These are phyloP conservation scores for Isoperla grammatica DNA, from an alignment of 2,888 invertebrate genomes.

Conservation along the genomic window DNA sequence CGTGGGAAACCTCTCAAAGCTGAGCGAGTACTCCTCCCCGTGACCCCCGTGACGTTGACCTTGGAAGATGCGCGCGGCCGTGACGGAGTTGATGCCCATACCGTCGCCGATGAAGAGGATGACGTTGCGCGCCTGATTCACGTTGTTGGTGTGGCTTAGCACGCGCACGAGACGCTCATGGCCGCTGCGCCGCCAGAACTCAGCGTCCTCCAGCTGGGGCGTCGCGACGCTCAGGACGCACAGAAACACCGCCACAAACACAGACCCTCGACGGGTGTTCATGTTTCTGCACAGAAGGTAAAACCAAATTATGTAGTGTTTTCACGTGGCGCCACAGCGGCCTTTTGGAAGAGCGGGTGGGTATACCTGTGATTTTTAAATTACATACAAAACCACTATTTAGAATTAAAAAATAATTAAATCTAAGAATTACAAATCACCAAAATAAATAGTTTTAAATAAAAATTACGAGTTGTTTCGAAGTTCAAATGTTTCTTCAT, in stretches of 20 bases:
- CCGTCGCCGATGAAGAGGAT: slow-evolving; percentile 64
- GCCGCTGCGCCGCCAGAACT: slow-evolving; percentile 17
- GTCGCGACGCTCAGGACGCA: no score
- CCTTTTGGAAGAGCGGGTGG: neutral
- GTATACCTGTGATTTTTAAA: no score
- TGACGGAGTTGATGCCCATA: slow-evolving; percentile 59
- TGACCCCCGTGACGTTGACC: slow-evolving; percentile 47
- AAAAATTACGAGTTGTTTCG: no score
- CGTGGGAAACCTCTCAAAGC: slow-evolving; percentile 57
- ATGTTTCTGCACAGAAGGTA: no score
- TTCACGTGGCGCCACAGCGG: neutral
- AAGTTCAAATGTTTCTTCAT: no score
- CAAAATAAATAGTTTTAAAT: no score
- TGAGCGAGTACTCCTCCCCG: slow-evolving; percentile 55
- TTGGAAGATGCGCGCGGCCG: slow-evolving; percentile 57
- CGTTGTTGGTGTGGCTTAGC: slow-evolving; percentile 34
- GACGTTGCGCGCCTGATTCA: slow-evolving; percentile 51
- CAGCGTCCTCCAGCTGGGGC: slow-evolving; percentile 17
- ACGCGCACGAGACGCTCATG: slow-evolving; percentile 10
- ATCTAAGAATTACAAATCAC: no score
- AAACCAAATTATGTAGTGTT: no score
- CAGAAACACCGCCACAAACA: neutral
- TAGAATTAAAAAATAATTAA: no score
- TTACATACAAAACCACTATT: no score
- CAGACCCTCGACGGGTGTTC: neutral